Conservation (phyloP, 92 coral and sea anemone genomes). For the Anthopleura xanthogrammica region DNA sequence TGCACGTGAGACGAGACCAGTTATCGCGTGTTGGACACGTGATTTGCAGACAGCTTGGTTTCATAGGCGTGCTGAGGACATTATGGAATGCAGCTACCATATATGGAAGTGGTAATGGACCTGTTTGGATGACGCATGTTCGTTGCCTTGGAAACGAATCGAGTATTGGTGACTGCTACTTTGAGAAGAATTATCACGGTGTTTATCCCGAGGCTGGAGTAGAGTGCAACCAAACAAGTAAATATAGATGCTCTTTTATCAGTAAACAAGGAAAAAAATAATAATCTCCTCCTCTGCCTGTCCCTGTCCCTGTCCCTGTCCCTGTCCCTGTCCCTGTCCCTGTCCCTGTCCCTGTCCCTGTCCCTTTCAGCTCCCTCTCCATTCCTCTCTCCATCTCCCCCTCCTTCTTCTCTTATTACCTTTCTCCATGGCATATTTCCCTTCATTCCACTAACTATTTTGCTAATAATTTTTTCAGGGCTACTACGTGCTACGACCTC, state of each 20-base stretch:
- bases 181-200: constrained; percentile 28
- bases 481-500: neutral
- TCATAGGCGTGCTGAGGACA: constrained; percentile 13
- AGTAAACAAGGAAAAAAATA: too few relatives aligned
- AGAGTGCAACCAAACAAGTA: constrained; percentile 32
- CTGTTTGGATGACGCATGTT: constrained; percentile 57
- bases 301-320: neutral
- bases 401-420: neutral
- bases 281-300: neutral
- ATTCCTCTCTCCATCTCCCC: neutral
- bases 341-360: neutral
- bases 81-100: constrained; percentile 30
- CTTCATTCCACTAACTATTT: neutral
- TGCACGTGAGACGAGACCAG: constrained; percentile 29
- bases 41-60: constrained; percentile 45
- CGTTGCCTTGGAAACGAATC: constrained; percentile 45
- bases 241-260: neutral
- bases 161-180: constrained; percentile 32
- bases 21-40: constrained; percentile 35
- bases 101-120: constrained; percentile 45
- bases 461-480: neutral
- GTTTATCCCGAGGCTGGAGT: constrained; percentile 38
- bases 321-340: neutral
- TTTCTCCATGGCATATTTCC: too few relatives aligned
- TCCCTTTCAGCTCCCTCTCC: neutral